Evolutionary conservation across 2,113 vertebrate species (phyloP).

Genomic region (Rhynchomys soricoides): DNA sequence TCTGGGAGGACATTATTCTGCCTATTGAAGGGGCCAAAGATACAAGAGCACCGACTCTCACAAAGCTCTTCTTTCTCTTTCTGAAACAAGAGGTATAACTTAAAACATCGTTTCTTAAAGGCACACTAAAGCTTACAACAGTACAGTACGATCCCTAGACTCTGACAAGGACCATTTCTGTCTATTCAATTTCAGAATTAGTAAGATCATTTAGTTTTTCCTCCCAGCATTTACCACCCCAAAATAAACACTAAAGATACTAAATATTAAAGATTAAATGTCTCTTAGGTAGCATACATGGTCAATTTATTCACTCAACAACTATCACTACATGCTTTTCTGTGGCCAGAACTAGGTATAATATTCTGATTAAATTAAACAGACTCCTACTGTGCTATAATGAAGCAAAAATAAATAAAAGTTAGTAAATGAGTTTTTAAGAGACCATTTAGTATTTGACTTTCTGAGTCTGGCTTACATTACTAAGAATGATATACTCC

Average conservation of each 20-base stretch:
- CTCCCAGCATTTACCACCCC: no score
- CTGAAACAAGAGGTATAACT: background rate
- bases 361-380: slow-evolving; percentile 45
- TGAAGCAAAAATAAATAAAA: slow-evolving; percentile 72
- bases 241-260: background rate
- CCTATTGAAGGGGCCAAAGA: background rate
- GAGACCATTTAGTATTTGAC: background rate
- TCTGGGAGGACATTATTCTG: background rate
- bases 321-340: slow-evolving; percentile 40
- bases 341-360: background rate
- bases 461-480: background rate
- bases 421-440: slow-evolving; percentile 30
- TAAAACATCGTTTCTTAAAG: background rate
- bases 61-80: background rate
- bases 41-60: background rate
- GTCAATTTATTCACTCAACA: slow-evolving; percentile 31
- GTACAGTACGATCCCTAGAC: background rate
- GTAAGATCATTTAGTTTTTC: background rate
- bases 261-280: background rate
- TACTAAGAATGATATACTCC: background rate
- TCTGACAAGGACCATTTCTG: background rate
- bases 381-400: slow-evolving; percentile 39
- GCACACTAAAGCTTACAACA: background rate
- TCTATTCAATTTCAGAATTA: background rate
- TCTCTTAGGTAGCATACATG: background rate